Percentiles rank a stretch among this genome's conserved stretches.
Evolutionary conservation across 2,888 invertebrate genomes (phyloP).

Genomic region (Pharmacophagus antenor): DNA sequence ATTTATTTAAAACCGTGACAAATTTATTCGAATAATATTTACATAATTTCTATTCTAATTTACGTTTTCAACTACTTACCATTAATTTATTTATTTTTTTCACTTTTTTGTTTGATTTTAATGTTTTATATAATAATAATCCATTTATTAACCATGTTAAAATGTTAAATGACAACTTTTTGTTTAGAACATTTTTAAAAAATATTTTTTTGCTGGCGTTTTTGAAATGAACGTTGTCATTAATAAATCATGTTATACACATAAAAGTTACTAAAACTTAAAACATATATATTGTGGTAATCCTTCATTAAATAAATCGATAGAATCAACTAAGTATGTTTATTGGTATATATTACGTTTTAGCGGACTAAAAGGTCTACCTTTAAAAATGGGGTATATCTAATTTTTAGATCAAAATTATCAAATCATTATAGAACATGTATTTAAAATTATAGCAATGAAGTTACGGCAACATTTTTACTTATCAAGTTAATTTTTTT

Average conservation of each 20-base stretch:
- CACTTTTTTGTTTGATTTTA: conserved; percentile 14
- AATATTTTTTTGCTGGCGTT: conserved; percentile 8
- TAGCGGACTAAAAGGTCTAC: no score
- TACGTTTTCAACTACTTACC: background rate
- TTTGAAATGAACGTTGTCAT: conserved; percentile 13
- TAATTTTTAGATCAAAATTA: no score
- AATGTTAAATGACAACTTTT: conserved; percentile 4
- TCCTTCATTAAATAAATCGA: background rate
- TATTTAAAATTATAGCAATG: no score
- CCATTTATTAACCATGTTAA: conserved; percentile 14
- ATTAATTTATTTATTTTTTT: conserved; percentile 11
- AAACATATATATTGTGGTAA: background rate
- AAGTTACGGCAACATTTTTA: no score
- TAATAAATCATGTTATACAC: background rate
- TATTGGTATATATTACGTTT: background rate
- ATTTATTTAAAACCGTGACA: no score
- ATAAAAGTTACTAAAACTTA: background rate
- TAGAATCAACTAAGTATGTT: background rate
- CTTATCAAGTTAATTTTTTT: no score
- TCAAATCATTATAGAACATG: no score
- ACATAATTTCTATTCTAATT: background rate
- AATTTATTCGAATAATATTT: no score
- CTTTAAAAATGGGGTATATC: no score
- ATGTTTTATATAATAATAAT: conserved; percentile 1
- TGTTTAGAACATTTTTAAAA: conserved; percentile 25